Percentiles rank a stretch among this genome's conserved stretches.
Conservation (phyloP, 2,113 vertebrate species). For the Ceyx melanurus region DNA sequence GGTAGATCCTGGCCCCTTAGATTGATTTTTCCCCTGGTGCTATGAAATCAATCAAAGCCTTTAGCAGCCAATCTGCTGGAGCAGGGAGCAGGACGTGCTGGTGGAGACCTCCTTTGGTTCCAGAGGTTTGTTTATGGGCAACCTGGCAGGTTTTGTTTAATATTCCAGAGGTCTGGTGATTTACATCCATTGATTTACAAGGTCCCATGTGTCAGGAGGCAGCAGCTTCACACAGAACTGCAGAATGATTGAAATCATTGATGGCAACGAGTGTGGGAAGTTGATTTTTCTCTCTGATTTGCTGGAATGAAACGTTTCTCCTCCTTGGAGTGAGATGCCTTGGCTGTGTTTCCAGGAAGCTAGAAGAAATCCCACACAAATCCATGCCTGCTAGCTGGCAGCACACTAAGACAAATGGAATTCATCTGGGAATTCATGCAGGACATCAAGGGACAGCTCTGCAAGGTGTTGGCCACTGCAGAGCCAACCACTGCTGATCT, state of each 20-base stretch:
- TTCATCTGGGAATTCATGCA: background rate
- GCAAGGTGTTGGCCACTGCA: background rate
- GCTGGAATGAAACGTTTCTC: background rate
- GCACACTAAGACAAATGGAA: background rate
- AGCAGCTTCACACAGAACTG: background rate
- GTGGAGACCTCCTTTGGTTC: background rate
- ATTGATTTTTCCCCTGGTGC: background rate
- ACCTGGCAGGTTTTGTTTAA: background rate
- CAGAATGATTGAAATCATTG: slow-evolving; percentile 12
- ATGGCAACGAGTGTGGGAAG: background rate
- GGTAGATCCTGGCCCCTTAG: background rate
- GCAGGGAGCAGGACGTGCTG: background rate
- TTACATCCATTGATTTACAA: slow-evolving; percentile 73
- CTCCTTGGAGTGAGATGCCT: background rate
- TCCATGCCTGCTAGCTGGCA: rapidly evolving
- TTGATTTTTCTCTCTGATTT: slow-evolving; percentile 8
- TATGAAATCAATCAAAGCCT: background rate
- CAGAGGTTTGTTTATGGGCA: background rate
- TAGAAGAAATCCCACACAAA: background rate
- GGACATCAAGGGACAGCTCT: background rate
- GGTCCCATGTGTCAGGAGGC: slow-evolving; percentile 1
- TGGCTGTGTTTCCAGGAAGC: background rate
- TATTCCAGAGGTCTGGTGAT: slow-evolving; percentile 58
- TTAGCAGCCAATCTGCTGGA: background rate
- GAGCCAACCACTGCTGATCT: background rate